Evolutionary conservation across 1,140 invertebrate species (phyloP), one percentile per base, ranked within the genome.

Genomic region (Drosophila sp.): DNA sequence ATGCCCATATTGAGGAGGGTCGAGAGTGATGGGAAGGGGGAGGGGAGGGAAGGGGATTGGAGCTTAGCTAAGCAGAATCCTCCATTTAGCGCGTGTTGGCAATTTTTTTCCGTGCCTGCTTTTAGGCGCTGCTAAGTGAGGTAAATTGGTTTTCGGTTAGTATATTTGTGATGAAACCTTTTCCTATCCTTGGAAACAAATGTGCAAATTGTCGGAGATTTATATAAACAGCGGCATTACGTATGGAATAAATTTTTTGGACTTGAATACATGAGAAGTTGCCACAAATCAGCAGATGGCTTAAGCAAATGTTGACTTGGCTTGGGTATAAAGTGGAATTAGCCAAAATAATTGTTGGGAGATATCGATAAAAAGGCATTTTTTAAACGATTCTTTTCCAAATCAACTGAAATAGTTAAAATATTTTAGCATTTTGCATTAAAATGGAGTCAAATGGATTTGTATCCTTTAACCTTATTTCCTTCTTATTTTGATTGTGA

Each of bases 1-100:
- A 60, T 68, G 65, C 69, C 65, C 44, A 70, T 50, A 61, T 66
- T 61, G 63, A 73, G 70, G 70, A 70, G 58, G 75, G 17, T 66
- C 17, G 63, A 30, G 40, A 8, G 4, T 47, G n/a, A 50, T 23
- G 1, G 10, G n/a, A 3, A 1, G 3, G 25, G 44, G 44, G 23
- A 35, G 8, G 40, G 8, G 29, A 8, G 3, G 6, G 11, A 8
- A 58, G 32, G 4, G 47, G 25, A n/a, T 29, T 23, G 27, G 54
- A 32, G 30, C 55, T 57, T 57, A 33, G 55, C 29, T 57, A 17
- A 57, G 55, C 29, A 57, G 30, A 33, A 23, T 23, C 32, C 23
- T 58, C 32, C 60, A 63, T 61, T 61, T 61, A 61, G 60, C 56
- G 69, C 73, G 68, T 76, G 73, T 61, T 47, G 11, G 67, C 70